Percentiles rank a stretch among this genome's conserved stretches.
These are phyloP conservation scores for Pilophorus perplexus DNA, from an alignment of 2,888 invertebrate species.

Conservation along the genomic window DNA sequence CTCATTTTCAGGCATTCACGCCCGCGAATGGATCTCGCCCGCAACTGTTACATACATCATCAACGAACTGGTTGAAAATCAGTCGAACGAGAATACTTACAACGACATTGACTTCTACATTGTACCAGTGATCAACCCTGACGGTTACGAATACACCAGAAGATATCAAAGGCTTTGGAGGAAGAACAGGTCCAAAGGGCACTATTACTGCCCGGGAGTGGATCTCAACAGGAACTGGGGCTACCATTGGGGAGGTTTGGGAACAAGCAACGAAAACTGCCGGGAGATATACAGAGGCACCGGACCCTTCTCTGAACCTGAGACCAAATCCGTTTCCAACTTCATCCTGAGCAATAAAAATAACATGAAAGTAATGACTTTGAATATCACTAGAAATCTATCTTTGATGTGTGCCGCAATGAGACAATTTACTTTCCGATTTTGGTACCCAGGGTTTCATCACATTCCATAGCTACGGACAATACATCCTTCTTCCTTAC, in stretches of 20 bases:
- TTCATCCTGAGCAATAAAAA: constrained; percentile 53
- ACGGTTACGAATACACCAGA: constrained; percentile 79
- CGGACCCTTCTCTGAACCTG: constrained; percentile 81
- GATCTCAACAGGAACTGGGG: constrained; percentile 87
- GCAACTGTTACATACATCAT: constrained; percentile 75
- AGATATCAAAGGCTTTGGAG: constrained; percentile 66
- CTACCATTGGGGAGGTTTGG: constrained; percentile 81
- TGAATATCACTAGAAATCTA: neutral
- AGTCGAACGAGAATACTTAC: constrained; percentile 60
- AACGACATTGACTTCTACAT: constrained; percentile 65
- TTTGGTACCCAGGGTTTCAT: constrained; percentile 61
- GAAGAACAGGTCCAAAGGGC: constrained; percentile 61
- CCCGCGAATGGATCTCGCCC: constrained; percentile 86
- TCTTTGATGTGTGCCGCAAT: no score
- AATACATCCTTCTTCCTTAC: constrained; percentile 83
- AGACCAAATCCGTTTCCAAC: constrained; percentile 66
- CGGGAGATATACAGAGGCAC: constrained; percentile 77
- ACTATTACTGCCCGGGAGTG: constrained; percentile 67
- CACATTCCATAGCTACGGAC: constrained; percentile 82
- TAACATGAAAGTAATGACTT: constrained; percentile 46
- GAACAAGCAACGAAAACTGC: constrained; percentile 79
- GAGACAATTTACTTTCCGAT: no score
- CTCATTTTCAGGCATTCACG: constrained; percentile 74
- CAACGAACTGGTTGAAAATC: constrained; percentile 67
- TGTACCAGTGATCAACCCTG: constrained; percentile 72